A percentile compares a stretch with the other conserved stretches of the same genome.
phyloP scores from a whole-genome alignment of 2,113 vertebrate species.

The Gymnorhina tibicen region DNA sequence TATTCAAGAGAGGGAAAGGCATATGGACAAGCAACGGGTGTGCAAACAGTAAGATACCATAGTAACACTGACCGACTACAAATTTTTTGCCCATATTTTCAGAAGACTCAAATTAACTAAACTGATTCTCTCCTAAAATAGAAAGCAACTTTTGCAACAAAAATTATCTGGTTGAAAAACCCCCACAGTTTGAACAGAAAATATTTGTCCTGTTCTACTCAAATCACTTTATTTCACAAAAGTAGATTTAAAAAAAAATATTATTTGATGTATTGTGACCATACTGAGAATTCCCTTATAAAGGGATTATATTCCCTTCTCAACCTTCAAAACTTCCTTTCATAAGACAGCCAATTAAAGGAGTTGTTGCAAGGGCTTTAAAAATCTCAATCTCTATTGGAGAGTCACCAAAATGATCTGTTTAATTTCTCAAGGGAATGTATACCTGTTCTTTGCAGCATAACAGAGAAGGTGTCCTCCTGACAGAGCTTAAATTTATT shows the following conservation, averaged over 20 bases:
- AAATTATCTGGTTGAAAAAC: background rate
- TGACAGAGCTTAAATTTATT: background rate
- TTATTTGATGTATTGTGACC: background rate
- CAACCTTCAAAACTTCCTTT: background rate
- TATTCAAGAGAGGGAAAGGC: background rate
- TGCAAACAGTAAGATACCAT: background rate
- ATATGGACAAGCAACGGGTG: background rate
- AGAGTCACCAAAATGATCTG: background rate
- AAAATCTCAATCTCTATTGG: background rate
- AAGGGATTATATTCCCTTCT: background rate
- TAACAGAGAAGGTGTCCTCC: background rate
- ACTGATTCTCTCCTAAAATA: background rate
- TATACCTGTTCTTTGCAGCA: background rate
- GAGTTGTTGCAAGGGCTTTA: background rate
- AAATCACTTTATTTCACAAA: background rate
- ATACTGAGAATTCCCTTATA: background rate
- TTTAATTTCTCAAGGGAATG: slow-evolving; percentile 47
- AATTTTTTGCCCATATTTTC: background rate
- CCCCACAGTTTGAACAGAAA: background rate
- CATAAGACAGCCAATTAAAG: background rate
- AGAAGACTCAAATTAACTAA: background rate
- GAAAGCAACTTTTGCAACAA: background rate
- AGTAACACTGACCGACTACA: rapidly evolving
- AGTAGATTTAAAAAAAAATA: background rate
- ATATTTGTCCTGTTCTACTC: background rate